Percentiles rank a stretch among this genome's conserved stretches.
phyloP scores from a whole-genome alignment of 2,888 invertebrate genomes.

The Apodemia hepburni region DNA sequence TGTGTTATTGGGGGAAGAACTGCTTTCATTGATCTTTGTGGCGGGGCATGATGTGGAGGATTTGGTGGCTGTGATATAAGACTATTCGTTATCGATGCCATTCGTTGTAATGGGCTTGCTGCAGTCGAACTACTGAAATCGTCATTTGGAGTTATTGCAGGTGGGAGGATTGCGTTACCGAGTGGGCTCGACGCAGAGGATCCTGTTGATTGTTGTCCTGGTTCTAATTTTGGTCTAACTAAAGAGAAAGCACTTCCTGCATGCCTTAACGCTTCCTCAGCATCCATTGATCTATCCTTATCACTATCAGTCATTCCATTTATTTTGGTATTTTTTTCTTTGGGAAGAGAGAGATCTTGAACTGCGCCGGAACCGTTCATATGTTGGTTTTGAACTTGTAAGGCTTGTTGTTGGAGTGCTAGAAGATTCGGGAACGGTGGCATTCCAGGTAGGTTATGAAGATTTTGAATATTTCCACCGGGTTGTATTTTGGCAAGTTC shows the following conservation, averaged over 20 bases:
- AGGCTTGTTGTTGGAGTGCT: constrained; percentile 86
- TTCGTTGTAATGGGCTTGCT: constrained; percentile 96
- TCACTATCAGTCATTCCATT: constrained; percentile 84
- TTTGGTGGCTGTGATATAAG: constrained; percentile 94
- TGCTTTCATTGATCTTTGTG: constrained; percentile 95
- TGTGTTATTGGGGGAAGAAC: constrained; percentile 99
- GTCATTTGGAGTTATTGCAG: constrained; percentile 89
- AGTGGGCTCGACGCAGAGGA: constrained; percentile 92
- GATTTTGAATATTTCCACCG: constrained; percentile 80
- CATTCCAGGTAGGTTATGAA: constrained; percentile 70
- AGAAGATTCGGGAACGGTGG: constrained; percentile 84
- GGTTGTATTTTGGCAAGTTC: constrained; percentile 94
- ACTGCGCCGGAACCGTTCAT: constrained; percentile 84
- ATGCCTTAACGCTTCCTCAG: constrained; percentile 86
- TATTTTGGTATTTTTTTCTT: constrained; percentile 84
- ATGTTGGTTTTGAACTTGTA: constrained; percentile 72
- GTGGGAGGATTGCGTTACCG: constrained; percentile 92
- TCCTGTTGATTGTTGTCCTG: constrained; percentile 86
- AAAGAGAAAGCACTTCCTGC: constrained; percentile 93
- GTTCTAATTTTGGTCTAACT: constrained; percentile 91
- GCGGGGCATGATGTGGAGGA: constrained; percentile 90
- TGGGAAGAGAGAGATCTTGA: constrained; percentile 93
- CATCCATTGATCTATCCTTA: constrained; percentile 81
- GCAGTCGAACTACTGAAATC: constrained; percentile 90
- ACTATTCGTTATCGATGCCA: constrained; percentile 99